These are phyloP conservation scores for Pomacea maculata DNA, from an alignment of 1,140 invertebrate species.

Conservation along the genomic window DNA sequence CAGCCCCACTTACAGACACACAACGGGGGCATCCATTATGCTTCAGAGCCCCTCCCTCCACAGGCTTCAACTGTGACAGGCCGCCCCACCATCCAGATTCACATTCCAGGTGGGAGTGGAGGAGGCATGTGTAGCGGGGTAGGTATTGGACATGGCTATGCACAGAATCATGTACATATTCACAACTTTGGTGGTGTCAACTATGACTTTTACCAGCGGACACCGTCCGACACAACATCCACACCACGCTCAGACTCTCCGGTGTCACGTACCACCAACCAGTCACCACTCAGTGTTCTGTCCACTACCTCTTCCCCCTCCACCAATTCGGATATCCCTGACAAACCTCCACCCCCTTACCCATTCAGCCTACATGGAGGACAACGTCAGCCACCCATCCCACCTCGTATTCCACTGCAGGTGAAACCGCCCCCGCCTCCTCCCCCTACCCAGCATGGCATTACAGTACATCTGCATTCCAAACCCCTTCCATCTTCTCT, in stretches of 20 bases:
- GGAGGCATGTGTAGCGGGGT: background rate
- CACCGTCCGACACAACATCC: slow-evolving; percentile 45
- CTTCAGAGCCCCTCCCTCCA: slow-evolving; percentile 23
- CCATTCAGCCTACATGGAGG: slow-evolving; percentile 43
- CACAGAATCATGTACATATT: slow-evolving; percentile 25
- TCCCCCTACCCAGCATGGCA: slow-evolving; percentile 34
- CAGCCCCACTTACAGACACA: slow-evolving; percentile 17
- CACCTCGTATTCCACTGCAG: slow-evolving; percentile 51
- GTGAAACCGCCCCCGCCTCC: slow-evolving; percentile 57
- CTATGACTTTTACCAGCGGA: slow-evolving; percentile 34
- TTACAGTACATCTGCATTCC: slow-evolving; percentile 11
- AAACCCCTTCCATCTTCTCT: background rate
- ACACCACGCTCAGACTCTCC: slow-evolving; percentile 62
- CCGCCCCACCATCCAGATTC: slow-evolving; percentile 37
- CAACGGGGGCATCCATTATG: slow-evolving; percentile 37
- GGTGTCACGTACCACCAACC: slow-evolving; percentile 56
- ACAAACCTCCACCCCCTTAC: slow-evolving; percentile 63
- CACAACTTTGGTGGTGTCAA: slow-evolving; percentile 23
- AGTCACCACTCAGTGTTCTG: slow-evolving; percentile 59
- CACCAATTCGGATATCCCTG: slow-evolving; percentile 61
- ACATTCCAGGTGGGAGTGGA: slow-evolving; percentile 23
- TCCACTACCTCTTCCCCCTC: slow-evolving; percentile 60
- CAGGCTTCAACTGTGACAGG: background rate
- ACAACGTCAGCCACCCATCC: slow-evolving; percentile 48
- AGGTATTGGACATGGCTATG: background rate